Evolutionary conservation across 35 echinoderm and acorn worm genomes (phyloP).

Genomic region (Strongylocentrotus purpuratus): DNA sequence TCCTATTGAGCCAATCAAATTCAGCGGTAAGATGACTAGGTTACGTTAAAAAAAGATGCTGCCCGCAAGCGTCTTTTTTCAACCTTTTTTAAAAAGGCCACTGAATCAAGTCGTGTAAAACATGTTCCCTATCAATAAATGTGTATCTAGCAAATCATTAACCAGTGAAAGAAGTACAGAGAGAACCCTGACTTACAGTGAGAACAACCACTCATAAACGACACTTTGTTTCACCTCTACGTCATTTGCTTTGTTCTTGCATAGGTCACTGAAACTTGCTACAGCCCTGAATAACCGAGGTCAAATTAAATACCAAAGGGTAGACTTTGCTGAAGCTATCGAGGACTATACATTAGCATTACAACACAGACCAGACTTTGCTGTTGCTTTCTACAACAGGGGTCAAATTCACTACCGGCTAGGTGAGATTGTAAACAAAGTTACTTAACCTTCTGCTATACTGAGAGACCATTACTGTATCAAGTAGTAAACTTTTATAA

Average conservation of each 20-base stretch:
- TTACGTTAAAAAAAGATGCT: no score
- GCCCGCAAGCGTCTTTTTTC: no score
- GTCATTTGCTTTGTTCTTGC: neutral
- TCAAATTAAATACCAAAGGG: slow-evolving; percentile 84
- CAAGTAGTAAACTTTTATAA: neutral
- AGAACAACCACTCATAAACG: neutral
- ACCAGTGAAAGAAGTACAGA: neutral
- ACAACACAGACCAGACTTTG: slow-evolving; percentile 52
- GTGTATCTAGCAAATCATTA: no score
- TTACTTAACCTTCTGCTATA: neutral
- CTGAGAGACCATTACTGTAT: neutral
- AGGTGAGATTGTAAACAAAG: slow-evolving; percentile 49
- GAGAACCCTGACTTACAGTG: neutral
- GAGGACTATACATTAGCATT: slow-evolving; percentile 86
- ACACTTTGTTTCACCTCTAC: neutral
- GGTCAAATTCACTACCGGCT: slow-evolving; percentile 98
- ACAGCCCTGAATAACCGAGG: slow-evolving; percentile 88
- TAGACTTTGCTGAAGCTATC: slow-evolving; percentile 96
- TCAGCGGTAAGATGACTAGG: no score
- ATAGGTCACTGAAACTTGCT: slow-evolving; percentile 31
- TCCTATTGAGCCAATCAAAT: no score
- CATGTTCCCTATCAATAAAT: neutral
- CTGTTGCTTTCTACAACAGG: slow-evolving; percentile 82
- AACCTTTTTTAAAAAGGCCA: neutral
- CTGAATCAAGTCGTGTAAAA: neutral